Conservation (phyloP, 2,113 vertebrate genomes). For the Callipepla californica region DNA sequence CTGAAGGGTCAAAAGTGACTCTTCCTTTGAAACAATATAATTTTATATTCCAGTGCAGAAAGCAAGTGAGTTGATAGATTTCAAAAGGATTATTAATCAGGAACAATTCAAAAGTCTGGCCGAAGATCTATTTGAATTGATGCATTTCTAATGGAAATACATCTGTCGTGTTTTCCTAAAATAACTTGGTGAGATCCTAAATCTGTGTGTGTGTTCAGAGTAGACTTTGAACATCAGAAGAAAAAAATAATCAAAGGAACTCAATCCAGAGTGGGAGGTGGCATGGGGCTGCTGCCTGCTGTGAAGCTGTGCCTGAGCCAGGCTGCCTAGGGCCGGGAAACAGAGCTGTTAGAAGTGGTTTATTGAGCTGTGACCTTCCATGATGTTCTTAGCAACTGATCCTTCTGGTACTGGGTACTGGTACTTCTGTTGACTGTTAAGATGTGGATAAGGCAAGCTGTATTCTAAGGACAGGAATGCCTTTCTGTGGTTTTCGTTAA, state of each 20-base stretch:
- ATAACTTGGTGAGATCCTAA: not conserved
- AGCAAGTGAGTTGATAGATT: not conserved
- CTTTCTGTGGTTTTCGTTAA: not conserved
- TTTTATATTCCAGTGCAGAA: not conserved
- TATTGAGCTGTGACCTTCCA: not conserved
- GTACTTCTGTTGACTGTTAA: not conserved
- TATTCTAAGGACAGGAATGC: not conserved
- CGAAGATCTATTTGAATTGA: constrained; percentile 6
- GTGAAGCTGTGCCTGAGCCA: not conserved
- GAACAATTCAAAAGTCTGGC: constrained; percentile 2
- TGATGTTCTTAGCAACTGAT: not conserved
- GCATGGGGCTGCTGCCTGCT: fast-evolving
- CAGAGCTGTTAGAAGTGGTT: not conserved
- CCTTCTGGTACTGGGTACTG: not conserved
- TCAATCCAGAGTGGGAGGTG: not conserved
- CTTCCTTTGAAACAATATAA: constrained; percentile 7
- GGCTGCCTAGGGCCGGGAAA: not conserved
- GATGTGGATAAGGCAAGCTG: not conserved
- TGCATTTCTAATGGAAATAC: constrained; percentile 29
- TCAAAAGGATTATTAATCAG: constrained; percentile 48
- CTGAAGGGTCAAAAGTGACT: not conserved
- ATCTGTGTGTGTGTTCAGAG: not conserved
- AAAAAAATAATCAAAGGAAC: not conserved
- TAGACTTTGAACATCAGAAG: not conserved
- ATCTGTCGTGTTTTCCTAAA: not conserved